phyloP scores from a whole-genome alignment of 2,113 vertebrate species.

The Monopterus albus region DNA sequence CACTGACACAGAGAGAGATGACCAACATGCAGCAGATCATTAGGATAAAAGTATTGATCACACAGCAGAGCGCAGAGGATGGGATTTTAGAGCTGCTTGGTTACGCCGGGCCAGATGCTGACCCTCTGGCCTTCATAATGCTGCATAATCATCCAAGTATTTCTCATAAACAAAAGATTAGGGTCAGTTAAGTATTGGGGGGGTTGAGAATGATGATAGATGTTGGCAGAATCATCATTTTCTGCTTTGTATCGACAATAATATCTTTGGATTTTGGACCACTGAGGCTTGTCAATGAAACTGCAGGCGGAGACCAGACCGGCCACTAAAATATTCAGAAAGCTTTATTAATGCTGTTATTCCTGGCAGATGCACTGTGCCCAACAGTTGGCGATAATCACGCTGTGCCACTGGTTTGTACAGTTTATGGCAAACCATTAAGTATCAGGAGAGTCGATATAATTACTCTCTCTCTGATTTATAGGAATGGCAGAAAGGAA shows the following conservation, averaged over 20 bases:
- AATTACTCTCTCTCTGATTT: slow-evolving; percentile 5
- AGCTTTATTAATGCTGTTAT: slow-evolving; percentile 66
- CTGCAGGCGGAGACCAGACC: slow-evolving; percentile 63
- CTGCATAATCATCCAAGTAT: slow-evolving; percentile 27
- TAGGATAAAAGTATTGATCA: slow-evolving; percentile 60
- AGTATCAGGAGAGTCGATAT: slow-evolving; percentile 19
- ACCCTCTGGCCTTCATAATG: slow-evolving; percentile 57
- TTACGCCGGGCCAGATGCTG: slow-evolving; percentile 58
- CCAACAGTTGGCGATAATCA: slow-evolving; percentile 54
- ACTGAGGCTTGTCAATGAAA: too few species aligned
- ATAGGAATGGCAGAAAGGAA: neutral
- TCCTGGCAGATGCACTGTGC: slow-evolving; percentile 61
- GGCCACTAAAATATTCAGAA: slow-evolving; percentile 74
- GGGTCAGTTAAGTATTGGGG: slow-evolving; percentile 56
- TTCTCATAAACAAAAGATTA: slow-evolving; percentile 63
- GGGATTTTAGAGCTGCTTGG: slow-evolving; percentile 51
- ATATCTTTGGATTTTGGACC: too few species aligned
- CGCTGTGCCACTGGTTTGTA: slow-evolving; percentile 25
- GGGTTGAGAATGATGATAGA: neutral
- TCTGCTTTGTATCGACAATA: slow-evolving; percentile 25
- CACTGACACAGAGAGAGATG: neutral
- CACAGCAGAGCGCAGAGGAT: neutral
- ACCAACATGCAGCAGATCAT: slow-evolving; percentile 34
- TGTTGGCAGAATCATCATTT: slow-evolving; percentile 26
- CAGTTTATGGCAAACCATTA: slow-evolving; percentile 41